phyloP scores from a whole-genome alignment of 2,113 vertebrate species.

The Chaetops frenatus region DNA sequence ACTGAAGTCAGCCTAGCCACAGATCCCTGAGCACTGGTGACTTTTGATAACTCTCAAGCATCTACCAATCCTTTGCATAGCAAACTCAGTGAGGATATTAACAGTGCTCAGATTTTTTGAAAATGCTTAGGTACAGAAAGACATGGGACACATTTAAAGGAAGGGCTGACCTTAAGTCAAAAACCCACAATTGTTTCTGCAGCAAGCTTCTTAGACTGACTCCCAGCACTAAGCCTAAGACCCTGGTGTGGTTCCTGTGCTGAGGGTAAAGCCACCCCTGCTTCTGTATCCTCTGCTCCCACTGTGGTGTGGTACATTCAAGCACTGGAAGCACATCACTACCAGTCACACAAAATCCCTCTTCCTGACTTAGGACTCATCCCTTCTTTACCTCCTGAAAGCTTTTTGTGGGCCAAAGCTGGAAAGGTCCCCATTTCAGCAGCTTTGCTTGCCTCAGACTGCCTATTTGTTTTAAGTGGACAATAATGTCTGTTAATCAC shows the following conservation, averaged over 20 bases:
- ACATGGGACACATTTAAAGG: neutral
- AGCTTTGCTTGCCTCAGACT: neutral
- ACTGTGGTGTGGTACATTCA: fast-evolving
- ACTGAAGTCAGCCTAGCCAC: neutral
- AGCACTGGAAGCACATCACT: neutral
- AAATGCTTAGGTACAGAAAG: neutral
- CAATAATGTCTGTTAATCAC: neutral
- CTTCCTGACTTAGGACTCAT: neutral
- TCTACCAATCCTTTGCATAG: neutral
- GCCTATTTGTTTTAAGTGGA: neutral
- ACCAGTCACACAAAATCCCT: neutral
- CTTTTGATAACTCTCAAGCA: neutral
- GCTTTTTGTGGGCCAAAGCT: neutral
- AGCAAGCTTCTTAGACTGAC: neutral
- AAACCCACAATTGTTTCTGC: neutral
- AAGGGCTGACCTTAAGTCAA: neutral
- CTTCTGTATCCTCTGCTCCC: neutral
- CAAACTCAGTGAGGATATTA: neutral
- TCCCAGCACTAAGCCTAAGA: neutral
- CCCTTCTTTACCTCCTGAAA: neutral
- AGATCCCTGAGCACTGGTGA: neutral
- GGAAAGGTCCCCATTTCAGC: neutral
- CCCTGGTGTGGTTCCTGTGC: neutral
- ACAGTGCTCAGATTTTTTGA: neutral
- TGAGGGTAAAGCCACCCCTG: neutral